phyloP scores from a whole-genome alignment of 2,113 vertebrate genomes.

The Daboia siamensis region DNA sequence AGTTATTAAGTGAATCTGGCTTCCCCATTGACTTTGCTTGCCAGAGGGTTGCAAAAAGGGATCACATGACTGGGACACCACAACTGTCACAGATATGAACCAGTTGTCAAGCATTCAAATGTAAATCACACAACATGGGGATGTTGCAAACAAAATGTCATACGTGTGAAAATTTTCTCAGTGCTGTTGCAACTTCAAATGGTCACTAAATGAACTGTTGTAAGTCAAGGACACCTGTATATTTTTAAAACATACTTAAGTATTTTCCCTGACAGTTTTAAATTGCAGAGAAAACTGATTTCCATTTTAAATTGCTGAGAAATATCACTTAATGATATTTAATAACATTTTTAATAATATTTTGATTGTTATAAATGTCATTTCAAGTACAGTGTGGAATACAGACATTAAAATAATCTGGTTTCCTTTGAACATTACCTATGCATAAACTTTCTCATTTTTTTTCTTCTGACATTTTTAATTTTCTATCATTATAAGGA shows the following conservation, averaged over 20 bases:
- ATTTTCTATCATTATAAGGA: not conserved
- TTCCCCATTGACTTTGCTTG: too few relatives aligned
- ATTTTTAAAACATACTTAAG: not conserved
- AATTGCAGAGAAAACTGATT: not conserved
- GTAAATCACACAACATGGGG: too few relatives aligned
- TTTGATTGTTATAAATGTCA: not conserved
- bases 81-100: too few relatives aligned
- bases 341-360: not conserved
- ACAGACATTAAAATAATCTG: not conserved
- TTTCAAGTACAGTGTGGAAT: not conserved
- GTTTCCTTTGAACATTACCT: not conserved
- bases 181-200: too few relatives aligned
- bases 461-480: not conserved
- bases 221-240: not conserved
- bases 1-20: too few relatives aligned
- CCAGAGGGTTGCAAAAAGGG: too few relatives aligned
- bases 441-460: not conserved
- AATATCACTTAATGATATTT: not conserved
- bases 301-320: not conserved
- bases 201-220: too few relatives aligned
- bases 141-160: too few relatives aligned
- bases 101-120: too few relatives aligned
- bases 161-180: too few relatives aligned
- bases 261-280: not conserved
- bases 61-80: too few relatives aligned